These are phyloP conservation scores for Volucella inflata DNA, from an alignment of 2,888 invertebrate genomes.

Conservation along the genomic window DNA sequence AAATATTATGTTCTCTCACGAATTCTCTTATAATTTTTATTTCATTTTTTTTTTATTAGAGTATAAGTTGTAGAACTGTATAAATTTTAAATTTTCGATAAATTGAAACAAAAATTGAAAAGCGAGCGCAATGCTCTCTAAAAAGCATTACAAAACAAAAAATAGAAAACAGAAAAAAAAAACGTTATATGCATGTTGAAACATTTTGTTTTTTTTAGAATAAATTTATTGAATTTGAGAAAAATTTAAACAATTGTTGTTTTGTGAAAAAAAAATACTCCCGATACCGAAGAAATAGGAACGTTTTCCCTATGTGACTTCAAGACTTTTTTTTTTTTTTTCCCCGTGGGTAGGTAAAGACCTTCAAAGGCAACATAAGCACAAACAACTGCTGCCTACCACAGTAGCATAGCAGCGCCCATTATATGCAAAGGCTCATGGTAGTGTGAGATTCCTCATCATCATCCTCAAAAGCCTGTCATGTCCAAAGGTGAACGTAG, in stretches of 20 bases:
- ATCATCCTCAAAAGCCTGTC: too few species aligned
- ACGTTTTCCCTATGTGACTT: too few species aligned
- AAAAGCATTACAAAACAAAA: constrained; percentile 9
- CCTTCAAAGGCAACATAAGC: too few species aligned
- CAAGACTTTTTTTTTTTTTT: too few species aligned
- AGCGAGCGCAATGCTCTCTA: constrained; percentile 8
- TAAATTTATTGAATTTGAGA: constrained; percentile 71
- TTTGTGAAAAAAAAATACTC: not conserved
- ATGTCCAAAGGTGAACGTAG: too few species aligned
- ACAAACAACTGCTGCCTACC: too few species aligned
- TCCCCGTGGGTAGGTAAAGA: too few species aligned
- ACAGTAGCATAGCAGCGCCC: too few species aligned
- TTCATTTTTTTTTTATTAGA: not conserved
- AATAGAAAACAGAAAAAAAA: not conserved
- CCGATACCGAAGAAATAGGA: too few species aligned
- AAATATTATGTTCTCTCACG: constrained; percentile 21
- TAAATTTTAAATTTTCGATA: constrained; percentile 26
- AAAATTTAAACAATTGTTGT: not conserved
- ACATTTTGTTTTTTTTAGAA: constrained; percentile 44
- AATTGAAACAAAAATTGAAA: constrained; percentile 4
- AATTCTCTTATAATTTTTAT: constrained; percentile 56
- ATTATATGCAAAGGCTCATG: too few species aligned
- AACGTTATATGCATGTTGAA: constrained; percentile 25
- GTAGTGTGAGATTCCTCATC: too few species aligned
- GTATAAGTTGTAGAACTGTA: constrained; percentile 44